phyloP scores from a whole-genome alignment of 2,113 vertebrate genomes.

The Heterotilapia buettikoferi region DNA sequence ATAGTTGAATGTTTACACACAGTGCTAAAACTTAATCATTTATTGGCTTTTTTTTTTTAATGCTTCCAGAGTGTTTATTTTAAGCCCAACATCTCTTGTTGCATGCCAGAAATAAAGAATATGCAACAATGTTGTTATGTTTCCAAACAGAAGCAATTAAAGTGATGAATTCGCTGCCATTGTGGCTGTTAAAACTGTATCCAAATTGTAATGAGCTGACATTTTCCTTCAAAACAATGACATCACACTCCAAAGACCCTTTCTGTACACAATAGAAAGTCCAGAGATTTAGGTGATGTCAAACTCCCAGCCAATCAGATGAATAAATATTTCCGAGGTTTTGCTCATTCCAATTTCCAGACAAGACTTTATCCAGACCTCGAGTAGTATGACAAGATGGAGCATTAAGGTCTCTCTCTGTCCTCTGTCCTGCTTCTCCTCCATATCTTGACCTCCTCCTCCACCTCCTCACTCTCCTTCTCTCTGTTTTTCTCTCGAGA shows the following conservation, averaged over 20 bases:
- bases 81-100: not conserved
- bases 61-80: not conserved
- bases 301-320: not conserved
- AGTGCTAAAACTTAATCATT: not conserved
- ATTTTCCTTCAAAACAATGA: not conserved
- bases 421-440: not conserved
- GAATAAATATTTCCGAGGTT: not conserved
- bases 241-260: not conserved
- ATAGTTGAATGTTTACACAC: not conserved
- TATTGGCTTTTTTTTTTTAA: not conserved
- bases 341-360: not conserved
- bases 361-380: not conserved
- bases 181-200: not conserved
- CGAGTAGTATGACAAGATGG: not conserved
- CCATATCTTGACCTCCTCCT: not conserved
- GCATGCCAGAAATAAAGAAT: not conserved
- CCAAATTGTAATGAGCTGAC: not conserved
- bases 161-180: not conserved
- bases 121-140: not conserved
- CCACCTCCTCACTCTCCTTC: not conserved
- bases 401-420: not conserved
- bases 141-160: not conserved
- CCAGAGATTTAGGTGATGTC: not conserved
- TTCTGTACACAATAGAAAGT: not conserved
- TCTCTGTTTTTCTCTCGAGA: conserved; percentile 4